Evolutionary conservation across 2,797 vertebrate species (phyloP).

Genomic region (Ctenopoma multispine): DNA sequence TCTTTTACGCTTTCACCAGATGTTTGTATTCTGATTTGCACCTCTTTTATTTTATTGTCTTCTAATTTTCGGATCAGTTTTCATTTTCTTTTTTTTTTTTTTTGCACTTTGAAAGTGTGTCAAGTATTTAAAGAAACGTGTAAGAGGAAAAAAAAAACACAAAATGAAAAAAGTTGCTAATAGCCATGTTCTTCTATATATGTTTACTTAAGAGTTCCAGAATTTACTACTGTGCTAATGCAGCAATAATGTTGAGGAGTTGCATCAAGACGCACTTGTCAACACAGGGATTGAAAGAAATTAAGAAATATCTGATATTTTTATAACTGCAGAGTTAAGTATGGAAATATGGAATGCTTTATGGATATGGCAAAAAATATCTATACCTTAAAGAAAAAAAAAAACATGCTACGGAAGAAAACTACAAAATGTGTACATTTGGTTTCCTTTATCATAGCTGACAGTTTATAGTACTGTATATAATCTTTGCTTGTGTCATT

Average conservation of each 20-base stretch:
- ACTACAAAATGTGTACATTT: slow-evolving; percentile 79
- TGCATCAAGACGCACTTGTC: slow-evolving; percentile 67
- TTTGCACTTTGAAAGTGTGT: slow-evolving; percentile 85
- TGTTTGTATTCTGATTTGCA: slow-evolving; percentile 80
- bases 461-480: slow-evolving; percentile 86
- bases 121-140: slow-evolving; percentile 79
- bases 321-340: slow-evolving; percentile 80
- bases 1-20: slow-evolving; percentile 61
- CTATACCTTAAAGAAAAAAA: slow-evolving; percentile 78
- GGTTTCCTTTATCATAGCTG: slow-evolving; percentile 86
- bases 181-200: slow-evolving; percentile 84
- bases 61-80: slow-evolving; percentile 69
- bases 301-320: slow-evolving; percentile 76
- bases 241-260: slow-evolving; percentile 79
- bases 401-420: slow-evolving; percentile 78
- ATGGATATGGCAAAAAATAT: slow-evolving; percentile 76
- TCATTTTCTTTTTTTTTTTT: slow-evolving; percentile 56
- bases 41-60: slow-evolving; percentile 64
- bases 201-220: slow-evolving; percentile 83
- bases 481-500: slow-evolving; percentile 87
- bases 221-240: slow-evolving; percentile 80
- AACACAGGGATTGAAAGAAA: slow-evolving; percentile 79
- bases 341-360: slow-evolving; percentile 82
- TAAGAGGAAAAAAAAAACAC: slow-evolving; percentile 43
- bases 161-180: slow-evolving; percentile 73